These are phyloP conservation scores for Crypturellus tataupa DNA, from an alignment of 2,797 vertebrate species.

Conservation along the genomic window DNA sequence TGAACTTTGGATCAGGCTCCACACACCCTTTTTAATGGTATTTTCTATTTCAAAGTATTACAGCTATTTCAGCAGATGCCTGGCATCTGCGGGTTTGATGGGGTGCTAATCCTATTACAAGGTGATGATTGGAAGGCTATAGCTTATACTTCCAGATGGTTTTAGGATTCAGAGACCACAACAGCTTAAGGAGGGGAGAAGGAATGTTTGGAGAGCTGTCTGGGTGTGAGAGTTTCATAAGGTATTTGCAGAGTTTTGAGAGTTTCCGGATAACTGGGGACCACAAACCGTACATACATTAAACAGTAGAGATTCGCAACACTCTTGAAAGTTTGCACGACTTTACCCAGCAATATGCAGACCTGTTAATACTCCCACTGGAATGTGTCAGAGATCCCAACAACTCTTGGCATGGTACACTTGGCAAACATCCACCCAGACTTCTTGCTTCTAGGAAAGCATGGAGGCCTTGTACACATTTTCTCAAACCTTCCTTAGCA, in stretches of 20 bases:
- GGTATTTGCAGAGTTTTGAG: constrained; percentile 58
- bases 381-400: neutral
- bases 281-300: constrained; percentile 29
- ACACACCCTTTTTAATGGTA: neutral
- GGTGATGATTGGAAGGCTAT: constrained; percentile 65
- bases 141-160: constrained; percentile 53
- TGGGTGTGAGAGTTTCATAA: constrained; percentile 30
- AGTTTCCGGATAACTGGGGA: constrained; percentile 32
- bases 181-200: constrained; percentile 10
- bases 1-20: neutral
- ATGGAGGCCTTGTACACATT: neutral
- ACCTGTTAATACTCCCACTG: constrained; percentile 63
- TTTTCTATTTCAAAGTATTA: constrained; percentile 41
- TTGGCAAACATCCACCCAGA: constrained; percentile 42
- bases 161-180: constrained; percentile 39
- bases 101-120: constrained; percentile 71
- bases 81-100: constrained; percentile 52
- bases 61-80: constrained; percentile 61
- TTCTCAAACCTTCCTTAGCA: neutral
- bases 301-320: constrained; percentile 24
- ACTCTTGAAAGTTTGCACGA: constrained; percentile 12
- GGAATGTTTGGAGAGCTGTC: constrained; percentile 58
- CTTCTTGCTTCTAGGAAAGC: constrained; percentile 8
- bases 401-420: neutral
- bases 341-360: constrained; percentile 35